phyloP scores from a whole-genome alignment of 2,888 invertebrate genomes.

The Gerris lacustris region DNA sequence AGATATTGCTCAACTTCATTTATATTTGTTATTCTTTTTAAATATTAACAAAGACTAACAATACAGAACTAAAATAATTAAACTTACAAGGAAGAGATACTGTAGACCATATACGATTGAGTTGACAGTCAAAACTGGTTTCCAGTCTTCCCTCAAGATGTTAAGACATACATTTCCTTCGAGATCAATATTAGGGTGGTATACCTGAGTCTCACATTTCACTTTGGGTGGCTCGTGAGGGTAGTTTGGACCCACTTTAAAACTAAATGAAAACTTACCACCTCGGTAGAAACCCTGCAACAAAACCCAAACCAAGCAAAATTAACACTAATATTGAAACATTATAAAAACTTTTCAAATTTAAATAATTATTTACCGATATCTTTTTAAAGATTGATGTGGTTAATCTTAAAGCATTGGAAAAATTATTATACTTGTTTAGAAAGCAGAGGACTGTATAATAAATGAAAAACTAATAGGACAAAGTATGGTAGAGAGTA shows the following conservation, averaged over 20 bases:
- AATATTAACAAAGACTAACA: too few species aligned
- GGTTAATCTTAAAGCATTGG: too few species aligned
- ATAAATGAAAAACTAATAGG: too few species aligned
- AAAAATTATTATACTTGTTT: too few species aligned
- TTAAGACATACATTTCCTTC: constrained; percentile 97
- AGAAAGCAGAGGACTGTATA: too few species aligned
- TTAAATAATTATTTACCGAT: not conserved
- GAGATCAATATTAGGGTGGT: constrained; percentile 96
- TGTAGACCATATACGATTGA: constrained; percentile 95
- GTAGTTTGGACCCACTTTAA: constrained; percentile 94
- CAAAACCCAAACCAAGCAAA: constrained; percentile 8
- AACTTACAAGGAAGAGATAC: constrained; percentile 80
- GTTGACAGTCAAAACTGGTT: constrained; percentile 93
- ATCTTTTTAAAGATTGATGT: too few species aligned
- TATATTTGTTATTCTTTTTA: too few species aligned
- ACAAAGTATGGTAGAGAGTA: too few species aligned
- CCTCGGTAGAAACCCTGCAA: constrained; percentile 80
- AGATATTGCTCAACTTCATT: too few species aligned
- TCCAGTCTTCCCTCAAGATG: constrained; percentile 97
- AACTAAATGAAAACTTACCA: constrained; percentile 90
- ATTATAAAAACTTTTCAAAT: not conserved
- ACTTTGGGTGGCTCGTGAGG: constrained; percentile 98
- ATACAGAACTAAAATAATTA: not conserved
- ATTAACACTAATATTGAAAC: not conserved
- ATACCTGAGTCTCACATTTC: constrained; percentile 93